Conservation (phyloP, 2,113 vertebrate genomes). For the Tamias sibiricus region DNA sequence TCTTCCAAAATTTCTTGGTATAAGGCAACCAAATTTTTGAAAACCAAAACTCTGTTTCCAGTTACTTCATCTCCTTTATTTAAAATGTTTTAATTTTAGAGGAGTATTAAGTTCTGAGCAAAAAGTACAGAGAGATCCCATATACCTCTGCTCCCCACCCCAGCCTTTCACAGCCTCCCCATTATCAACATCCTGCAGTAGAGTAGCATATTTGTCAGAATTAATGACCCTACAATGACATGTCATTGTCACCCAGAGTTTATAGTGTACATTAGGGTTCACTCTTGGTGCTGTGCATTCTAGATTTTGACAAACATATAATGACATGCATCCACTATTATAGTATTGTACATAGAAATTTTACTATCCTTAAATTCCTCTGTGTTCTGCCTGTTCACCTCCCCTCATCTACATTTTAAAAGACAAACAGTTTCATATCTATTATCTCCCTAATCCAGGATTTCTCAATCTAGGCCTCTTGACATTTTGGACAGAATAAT, state of each 20-base stretch:
- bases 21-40: background rate
- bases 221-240: background rate
- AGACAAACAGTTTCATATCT: background rate
- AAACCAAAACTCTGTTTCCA: slow-evolving; percentile 36
- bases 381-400: background rate
- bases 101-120: background rate
- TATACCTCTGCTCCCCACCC: background rate
- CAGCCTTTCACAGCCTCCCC: too few relatives aligned
- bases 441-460: background rate
- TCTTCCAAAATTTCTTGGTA: background rate
- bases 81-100: background rate
- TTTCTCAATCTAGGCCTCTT: background rate
- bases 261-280: background rate
- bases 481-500: background rate
- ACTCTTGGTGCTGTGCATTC: background rate
- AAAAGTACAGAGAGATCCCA: background rate
- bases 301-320: background rate
- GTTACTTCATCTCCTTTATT: background rate
- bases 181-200: background rate
- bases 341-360: background rate
- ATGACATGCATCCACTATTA: background rate
- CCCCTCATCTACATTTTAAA: background rate
- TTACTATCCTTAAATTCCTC: background rate
- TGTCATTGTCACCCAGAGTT: background rate
- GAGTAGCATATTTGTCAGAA: background rate